Conservation (phyloP, 2,797 vertebrate species). For the Bryconaethiops microstoma region DNA sequence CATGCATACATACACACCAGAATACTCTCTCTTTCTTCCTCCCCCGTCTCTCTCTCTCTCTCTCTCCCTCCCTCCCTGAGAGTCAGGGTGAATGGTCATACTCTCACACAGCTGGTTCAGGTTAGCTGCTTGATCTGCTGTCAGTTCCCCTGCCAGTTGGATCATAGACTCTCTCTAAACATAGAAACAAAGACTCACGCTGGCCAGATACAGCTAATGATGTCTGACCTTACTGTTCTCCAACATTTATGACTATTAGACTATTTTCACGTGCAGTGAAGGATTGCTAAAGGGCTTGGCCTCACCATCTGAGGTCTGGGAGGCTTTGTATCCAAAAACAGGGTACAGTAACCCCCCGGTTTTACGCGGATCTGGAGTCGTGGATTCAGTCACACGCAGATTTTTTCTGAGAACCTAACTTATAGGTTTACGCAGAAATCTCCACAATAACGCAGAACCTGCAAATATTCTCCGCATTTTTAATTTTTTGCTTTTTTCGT, state of each 20-base stretch:
- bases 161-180: conserved; percentile 38
- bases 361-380: too few relatives aligned
- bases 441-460: too few relatives aligned
- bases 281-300: not conserved
- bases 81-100: conserved; percentile 11
- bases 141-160: conserved; percentile 32
- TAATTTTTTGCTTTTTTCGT: too few relatives aligned
- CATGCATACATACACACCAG: not conserved
- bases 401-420: too few relatives aligned
- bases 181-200: conserved; percentile 34
- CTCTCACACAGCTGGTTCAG: conserved; percentile 41
- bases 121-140: conserved; percentile 39
- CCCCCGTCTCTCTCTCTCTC: not conserved
- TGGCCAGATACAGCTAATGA: conserved; percentile 39
- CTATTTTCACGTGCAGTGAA: not conserved
- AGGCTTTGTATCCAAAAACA: too few relatives aligned
- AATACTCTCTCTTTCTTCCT: too few relatives aligned
- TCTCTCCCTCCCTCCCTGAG: not conserved
- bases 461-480: too few relatives aligned
- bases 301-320: conserved; percentile 1
- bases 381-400: too few relatives aligned
- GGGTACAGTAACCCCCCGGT: too few relatives aligned
- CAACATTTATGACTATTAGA: conserved; percentile 20
- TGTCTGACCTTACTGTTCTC: conserved; percentile 2
- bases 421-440: too few relatives aligned